Base-by-base conservation (phyloP, 2,888 invertebrate genomes). In the Capitulum mitella region DNA sequence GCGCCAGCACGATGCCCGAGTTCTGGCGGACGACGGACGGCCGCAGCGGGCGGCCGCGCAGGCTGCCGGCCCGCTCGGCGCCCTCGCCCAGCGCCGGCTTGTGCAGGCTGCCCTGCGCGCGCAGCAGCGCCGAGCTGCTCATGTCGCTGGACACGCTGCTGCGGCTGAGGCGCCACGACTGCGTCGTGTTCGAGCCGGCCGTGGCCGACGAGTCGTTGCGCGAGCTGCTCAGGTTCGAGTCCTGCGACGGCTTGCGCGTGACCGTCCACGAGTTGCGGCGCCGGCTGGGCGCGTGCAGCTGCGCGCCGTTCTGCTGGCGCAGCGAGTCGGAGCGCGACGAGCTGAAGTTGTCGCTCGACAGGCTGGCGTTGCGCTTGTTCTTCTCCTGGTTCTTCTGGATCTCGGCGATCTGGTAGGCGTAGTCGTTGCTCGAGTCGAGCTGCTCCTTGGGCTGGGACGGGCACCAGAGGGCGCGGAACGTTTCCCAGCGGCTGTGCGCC, bases 121-220 rank as follows among this genome's bases (percentile, higher is more conserved):
- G 70, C 40, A 37, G 70, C 70, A 70, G 70, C 22, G 70, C 40
- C 40, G 83, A 83, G 81, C 84, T 84, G 12, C 84, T 84, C 22
- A 84, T 84, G 79, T 88, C 90, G 84, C 92, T 89, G 46, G 90
- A 89, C 79, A 91, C 92, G 84, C 92, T 94, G 76, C 94, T 94
- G 78, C 95, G 89, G 19, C 95, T 94, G 84, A 94, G 90, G 81
- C 95, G 89, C 91, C 95, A 95, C 12, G 83, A 82, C 83, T 93
- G 93, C 32, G 95, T 95, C 83, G 93, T 93, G 43, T 94, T 94
- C 1, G 94, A 94, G 32, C 94, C 94, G 40, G 91, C 92, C 12
- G 95, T 94, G 2, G 94, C 94, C 0, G 94, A 94, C 26, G 95
- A 95, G 86, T 96, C 95, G 86, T 95, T 95, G 78, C 95, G 89